A percentile compares a stretch with the other conserved stretches of the same genome.
Evolutionary conservation across 2,113 vertebrate species (phyloP).

Genomic region (Gulo gulo): DNA sequence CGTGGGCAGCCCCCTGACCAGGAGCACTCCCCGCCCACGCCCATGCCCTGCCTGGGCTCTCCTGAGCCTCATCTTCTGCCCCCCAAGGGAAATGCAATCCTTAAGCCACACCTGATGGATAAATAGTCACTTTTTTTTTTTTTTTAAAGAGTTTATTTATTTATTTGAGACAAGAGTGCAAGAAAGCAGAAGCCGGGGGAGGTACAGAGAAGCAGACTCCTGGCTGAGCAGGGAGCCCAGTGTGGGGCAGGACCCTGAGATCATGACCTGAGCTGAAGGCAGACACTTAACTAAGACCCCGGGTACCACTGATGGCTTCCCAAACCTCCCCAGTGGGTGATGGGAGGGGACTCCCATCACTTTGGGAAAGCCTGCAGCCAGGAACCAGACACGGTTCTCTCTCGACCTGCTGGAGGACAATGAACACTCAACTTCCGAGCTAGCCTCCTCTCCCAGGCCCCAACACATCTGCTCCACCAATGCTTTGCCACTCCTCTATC

Average conservation of each 20-base stretch:
- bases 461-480: neutral
- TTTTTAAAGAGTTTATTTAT: too few relatives aligned
- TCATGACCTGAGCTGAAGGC: too few relatives aligned
- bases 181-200: too few relatives aligned
- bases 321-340: neutral
- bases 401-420: too few relatives aligned
- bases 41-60: too few relatives aligned
- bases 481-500: neutral
- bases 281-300: too few relatives aligned
- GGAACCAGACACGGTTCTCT: neutral
- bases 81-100: neutral
- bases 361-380: neutral
- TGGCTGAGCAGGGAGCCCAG: too few relatives aligned
- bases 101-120: neutral
- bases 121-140: neutral
- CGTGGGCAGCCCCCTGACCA: rapidly evolving
- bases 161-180: too few relatives aligned
- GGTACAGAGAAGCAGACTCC: too few relatives aligned
- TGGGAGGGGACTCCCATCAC: too few relatives aligned
- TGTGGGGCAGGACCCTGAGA: too few relatives aligned
- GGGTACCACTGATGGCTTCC: neutral
- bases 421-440: neutral
- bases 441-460: neutral
- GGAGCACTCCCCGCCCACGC: neutral
- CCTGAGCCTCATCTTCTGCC: neutral